phyloP scores from a whole-genome alignment of 2,113 vertebrate genomes.

The Sceloporus undulatus region DNA sequence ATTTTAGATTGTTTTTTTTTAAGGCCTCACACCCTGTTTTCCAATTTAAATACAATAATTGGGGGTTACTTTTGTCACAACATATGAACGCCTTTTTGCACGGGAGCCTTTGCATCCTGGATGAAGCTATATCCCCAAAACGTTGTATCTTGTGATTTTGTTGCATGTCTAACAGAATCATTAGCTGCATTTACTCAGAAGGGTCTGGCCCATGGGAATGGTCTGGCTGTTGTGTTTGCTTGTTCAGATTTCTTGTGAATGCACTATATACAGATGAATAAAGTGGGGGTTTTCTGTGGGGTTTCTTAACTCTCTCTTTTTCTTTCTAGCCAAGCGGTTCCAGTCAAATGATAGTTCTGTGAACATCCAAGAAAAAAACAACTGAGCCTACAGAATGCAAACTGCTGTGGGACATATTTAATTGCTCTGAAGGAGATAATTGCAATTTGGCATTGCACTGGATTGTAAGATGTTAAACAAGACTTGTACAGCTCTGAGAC shows the following conservation, averaged over 20 bases:
- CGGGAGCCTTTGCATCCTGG: too few species aligned
- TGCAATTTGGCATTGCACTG: constrained; percentile 72
- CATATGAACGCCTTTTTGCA: too few species aligned
- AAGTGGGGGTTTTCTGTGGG: constrained; percentile 52
- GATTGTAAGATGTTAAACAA: constrained; percentile 73
- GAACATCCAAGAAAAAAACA: constrained; percentile 93
- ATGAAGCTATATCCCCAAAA: not conserved
- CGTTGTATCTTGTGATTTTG: not conserved
- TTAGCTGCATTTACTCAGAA: not conserved
- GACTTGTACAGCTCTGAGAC: constrained; percentile 73
- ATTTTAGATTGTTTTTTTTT: too few species aligned
- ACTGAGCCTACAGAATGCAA: constrained; percentile 80
- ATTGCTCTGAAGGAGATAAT: constrained; percentile 75
- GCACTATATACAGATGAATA: constrained; percentile 50
- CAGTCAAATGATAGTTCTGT: constrained; percentile 88
- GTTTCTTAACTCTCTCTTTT: constrained; percentile 68
- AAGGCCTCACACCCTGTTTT: too few species aligned
- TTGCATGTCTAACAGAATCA: not conserved
- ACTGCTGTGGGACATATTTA: constrained; percentile 66
- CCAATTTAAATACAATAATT: too few species aligned
- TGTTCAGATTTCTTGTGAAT: constrained; percentile 57
- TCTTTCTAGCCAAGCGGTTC: constrained; percentile 89
- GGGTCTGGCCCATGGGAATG: not conserved
- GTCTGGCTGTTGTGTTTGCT: not conserved
- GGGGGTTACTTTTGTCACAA: too few species aligned